These are phyloP conservation scores for Antheraea assamensis DNA, from an alignment of 2,888 invertebrate species.

Conservation along the genomic window DNA sequence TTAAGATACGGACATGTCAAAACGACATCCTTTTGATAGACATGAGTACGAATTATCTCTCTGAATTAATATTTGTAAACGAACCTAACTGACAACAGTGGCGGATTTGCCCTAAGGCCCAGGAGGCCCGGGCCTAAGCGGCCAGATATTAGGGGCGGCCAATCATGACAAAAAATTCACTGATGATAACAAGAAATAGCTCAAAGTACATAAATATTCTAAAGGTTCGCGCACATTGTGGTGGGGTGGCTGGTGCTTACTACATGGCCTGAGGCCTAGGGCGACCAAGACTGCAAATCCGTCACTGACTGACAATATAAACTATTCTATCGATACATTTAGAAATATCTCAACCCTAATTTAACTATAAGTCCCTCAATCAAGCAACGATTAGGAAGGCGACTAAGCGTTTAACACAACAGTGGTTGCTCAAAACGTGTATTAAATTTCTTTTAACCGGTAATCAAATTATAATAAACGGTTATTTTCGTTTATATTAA, in stretches of 20 bases:
- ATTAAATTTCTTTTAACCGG: slow-evolving; percentile 41
- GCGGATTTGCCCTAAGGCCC: too few relatives aligned
- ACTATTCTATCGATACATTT: too few relatives aligned
- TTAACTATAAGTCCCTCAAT: slow-evolving; percentile 6
- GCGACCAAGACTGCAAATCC: too few relatives aligned
- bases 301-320: too few relatives aligned
- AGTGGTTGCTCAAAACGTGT: slow-evolving; percentile 42
- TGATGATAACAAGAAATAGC: too few relatives aligned
- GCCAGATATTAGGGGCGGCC: too few relatives aligned
- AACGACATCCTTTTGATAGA: not conserved
- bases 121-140: too few relatives aligned
- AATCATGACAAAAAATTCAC: too few relatives aligned
- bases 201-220: too few relatives aligned
- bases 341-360: slow-evolving; percentile 16
- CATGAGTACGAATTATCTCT: not conserved
- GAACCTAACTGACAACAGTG: not conserved
- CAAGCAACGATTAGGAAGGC: slow-evolving; percentile 24
- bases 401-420: slow-evolving; percentile 38
- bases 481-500: slow-evolving; percentile 50
- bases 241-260: too few relatives aligned
- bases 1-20: not conserved
- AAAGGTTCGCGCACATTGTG: too few relatives aligned
- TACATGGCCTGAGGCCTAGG: too few relatives aligned
- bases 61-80: not conserved
- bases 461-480: slow-evolving; percentile 54